Base-by-base conservation (phyloP, 2,888 invertebrate genomes). In the Drosophila robusta region DNA sequence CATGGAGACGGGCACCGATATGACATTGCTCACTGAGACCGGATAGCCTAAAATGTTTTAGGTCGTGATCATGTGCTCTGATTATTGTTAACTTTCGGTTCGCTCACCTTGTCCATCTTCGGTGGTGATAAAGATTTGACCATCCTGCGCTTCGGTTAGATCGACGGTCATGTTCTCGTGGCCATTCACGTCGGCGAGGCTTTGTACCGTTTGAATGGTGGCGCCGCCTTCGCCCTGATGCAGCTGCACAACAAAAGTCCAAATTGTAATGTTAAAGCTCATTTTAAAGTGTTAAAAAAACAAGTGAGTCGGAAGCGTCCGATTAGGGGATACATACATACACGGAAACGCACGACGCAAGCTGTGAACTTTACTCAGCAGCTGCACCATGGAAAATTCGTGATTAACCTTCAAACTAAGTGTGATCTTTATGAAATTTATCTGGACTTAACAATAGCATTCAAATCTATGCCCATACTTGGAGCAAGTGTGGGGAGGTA, bases 1-100 rank as follows among this genome's bases (percentile, higher is more conserved):
- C 96, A 98, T 97, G 71, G 97, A 97, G 72, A 98, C 97, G 60
- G 98, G 98, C 87, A 98, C 97, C 58, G 98, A 98, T 91, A 98
- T 98, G 93, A 98, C 98, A 69, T 98, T 98, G 89, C 97, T 96
- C 87, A 97, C 97, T 80, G 96, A 95, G 85, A 97, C 95, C 52
- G 96, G 96, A 93, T 92, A 92, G 75, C 92, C 92, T 92, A 61
- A 51, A 5, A n/a, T 12, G 1, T 1, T 4, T 5, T 6, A 2
- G 9, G 8, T 29, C 29, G 8, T 29, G 29, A 29, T 9, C 9
- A 9, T 29, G 22, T 22, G 22, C 22, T 29, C 9, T 29, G 8
- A 18, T 29, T 9, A 11, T 4, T 9, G 22, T 1, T 34, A 1
- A 32, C 9, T 11, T 32, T 32, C 4, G 12, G 12, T 1, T 12